Base-by-base conservation (phyloP, 2,113 vertebrate species). In the Cheilinus undulatus region DNA sequence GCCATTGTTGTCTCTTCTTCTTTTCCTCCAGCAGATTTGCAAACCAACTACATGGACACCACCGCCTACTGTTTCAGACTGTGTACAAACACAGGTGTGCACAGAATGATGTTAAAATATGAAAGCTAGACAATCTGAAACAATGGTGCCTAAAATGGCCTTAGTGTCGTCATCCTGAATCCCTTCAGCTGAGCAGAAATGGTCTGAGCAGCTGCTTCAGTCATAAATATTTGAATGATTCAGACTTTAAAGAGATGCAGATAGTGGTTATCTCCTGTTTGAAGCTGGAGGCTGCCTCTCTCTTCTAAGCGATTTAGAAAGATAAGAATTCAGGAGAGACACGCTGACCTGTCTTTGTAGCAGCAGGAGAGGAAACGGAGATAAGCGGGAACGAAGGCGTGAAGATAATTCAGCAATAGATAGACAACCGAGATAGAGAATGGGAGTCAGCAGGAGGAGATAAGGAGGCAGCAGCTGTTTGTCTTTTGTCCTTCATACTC, bases 401-500 rank as follows among this genome's bases (percentile, higher is more conserved):
- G 54, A 6, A 36, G 23, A 66, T 66, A 38, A 53, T 49, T 48
- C 10, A n/a, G 36, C 36, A 22, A 34, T 22, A 40, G 65, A 74
- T 80, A 32, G 20, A 53, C 46, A 30, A 38, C 58, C 32, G 52
- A 74, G 62, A 78, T 67, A 52, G 19, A 65, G 13, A n/a, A 22
- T 24, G 4, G 20, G 57, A 73, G 64, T 52, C 48, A 27, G 48
- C 60, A 59, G 49, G 30, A 64, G 45, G 34, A 54, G 38, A 66
- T 43, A 66, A 53, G 69, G 58, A 38, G 53, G n/a, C n/a, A 19
- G 40, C 50, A 45, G 49, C n/a, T 1, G 63, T 28, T 46, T 26
- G 22, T 54, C 27, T 50, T 43, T 23, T 46, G 54, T 62, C 50
- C 50, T 43, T 26, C 11, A 54, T 13, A 78, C 19, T 40, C 5